Evolutionary conservation across 2,888 invertebrate species (phyloP), one percentile per base, ranked within the genome.

Genomic region (Himalopsyche japonica): DNA sequence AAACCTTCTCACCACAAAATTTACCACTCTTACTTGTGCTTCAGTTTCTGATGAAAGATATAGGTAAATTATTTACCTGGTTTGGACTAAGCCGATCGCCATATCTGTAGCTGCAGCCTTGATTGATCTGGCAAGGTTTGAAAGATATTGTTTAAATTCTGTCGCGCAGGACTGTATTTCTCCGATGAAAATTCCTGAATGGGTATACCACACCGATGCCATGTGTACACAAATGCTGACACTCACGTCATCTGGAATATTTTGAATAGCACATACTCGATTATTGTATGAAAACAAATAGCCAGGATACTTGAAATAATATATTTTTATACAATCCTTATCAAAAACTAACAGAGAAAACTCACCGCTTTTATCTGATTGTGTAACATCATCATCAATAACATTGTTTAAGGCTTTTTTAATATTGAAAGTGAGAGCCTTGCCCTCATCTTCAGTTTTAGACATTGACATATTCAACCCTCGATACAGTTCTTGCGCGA

Each of bases 141-240:
- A 95, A 88, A 96, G 92, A 91, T 98, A 98, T 89, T 97, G 96
- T 89, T 97, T 96, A 90, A 98, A 98, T 91, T 98, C 97, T 18
- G 96, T 95, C 15, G 97, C 96, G 90, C 98, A 98, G 57, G 96
- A 96, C 88, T 96, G 95, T 85, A 98, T 92, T 90, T 98, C 98
- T 47, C 94, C 93, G 82, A 98, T 93, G 89, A 98, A 95, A 87
- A 95, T 94, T 0, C 97, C 96, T 81, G 97, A 97, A 91, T 99
- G 98, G 4, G 97, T 97, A 92, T 98, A 98, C 94, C 97, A 97
- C 84, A 98, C 96, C 49, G 97, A 97, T 1, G 97, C 98, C 94
- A 98, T 96, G 88, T 95, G 93, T 87, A 95, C 89, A 49, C 87
- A 82, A 87, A 91, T 90, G 0, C 79, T 15, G 83, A 89, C 90